phyloP scores from a whole-genome alignment of 2,113 vertebrate species.

The Salminus brasiliensis region DNA sequence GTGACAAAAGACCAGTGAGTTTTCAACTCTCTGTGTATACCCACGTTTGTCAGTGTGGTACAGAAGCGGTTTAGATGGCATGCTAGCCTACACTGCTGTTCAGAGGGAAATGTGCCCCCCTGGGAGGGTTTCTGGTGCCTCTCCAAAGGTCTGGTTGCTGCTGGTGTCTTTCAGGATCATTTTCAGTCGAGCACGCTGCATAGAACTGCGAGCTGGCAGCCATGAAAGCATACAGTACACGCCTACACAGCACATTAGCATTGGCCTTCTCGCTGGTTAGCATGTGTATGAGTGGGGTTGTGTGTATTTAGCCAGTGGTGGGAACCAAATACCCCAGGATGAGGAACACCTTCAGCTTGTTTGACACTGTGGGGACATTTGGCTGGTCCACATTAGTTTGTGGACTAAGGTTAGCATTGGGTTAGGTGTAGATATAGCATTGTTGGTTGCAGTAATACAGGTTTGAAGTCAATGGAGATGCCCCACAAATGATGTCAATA shows the following conservation, averaged over 20 bases:
- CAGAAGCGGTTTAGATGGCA: neutral
- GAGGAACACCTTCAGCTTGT: neutral
- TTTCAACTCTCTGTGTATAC: neutral
- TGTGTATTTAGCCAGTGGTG: neutral
- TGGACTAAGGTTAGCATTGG: neutral
- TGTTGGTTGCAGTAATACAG: neutral
- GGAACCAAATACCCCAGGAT: neutral
- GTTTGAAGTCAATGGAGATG: neutral
- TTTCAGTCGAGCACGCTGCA: neutral
- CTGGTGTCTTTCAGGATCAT: neutral
- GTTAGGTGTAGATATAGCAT: neutral
- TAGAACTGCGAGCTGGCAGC: neutral
- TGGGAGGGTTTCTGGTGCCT: neutral
- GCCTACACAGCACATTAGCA: constrained; percentile 12
- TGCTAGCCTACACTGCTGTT: neutral
- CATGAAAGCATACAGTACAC: constrained; percentile 11
- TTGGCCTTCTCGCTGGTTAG: neutral
- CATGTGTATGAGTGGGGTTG: neutral
- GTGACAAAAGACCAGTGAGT: neutral
- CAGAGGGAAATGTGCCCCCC: neutral
- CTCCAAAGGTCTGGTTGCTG: constrained; percentile 10
- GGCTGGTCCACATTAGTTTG: neutral
- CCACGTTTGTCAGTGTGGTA: neutral
- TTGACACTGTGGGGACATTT: neutral
- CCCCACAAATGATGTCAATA: neutral